Percentiles rank a stretch among this genome's conserved stretches.
Conservation (phyloP, 2,888 invertebrate species). For the Campaea margaritaria region DNA sequence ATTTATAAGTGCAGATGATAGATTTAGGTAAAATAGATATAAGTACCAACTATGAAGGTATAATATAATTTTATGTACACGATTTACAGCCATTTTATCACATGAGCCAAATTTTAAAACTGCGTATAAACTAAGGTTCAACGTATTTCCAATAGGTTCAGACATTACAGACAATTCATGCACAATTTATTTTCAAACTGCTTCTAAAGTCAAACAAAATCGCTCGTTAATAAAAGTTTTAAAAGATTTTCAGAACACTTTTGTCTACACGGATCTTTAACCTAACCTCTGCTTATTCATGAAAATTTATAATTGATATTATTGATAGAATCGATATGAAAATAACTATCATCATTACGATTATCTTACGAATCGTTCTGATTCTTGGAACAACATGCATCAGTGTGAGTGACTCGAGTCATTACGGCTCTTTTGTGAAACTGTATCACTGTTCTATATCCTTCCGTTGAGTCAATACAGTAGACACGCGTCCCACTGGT, state of each 20-base stretch:
- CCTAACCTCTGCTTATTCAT: no score
- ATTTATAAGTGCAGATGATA: no score
- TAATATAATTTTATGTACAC: constrained; percentile 1
- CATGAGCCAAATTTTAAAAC: constrained; percentile 11
- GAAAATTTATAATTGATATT: no score
- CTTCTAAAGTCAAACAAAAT: no score
- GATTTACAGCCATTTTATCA: constrained; percentile 16
- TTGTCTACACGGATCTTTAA: no score
- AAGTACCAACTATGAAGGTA: background rate
- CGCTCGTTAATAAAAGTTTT: no score
- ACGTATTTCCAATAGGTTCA: constrained; percentile 15
- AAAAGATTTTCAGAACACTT: no score
- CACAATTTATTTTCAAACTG: constrained; percentile 6
- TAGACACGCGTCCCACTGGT: constrained; percentile 61
- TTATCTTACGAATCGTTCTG: no score
- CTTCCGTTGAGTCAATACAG: constrained; percentile 59
- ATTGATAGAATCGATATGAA: no score
- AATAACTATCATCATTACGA: no score
- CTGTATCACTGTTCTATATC: constrained; percentile 7
- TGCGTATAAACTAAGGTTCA: no score
- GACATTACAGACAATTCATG: constrained; percentile 1
- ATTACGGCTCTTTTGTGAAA: background rate
- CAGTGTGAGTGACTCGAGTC: background rate
- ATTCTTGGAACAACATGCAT: background rate
- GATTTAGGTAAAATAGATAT: background rate